phyloP scores from a whole-genome alignment of 2,888 invertebrate genomes.

The Dichetophora obliterata region DNA sequence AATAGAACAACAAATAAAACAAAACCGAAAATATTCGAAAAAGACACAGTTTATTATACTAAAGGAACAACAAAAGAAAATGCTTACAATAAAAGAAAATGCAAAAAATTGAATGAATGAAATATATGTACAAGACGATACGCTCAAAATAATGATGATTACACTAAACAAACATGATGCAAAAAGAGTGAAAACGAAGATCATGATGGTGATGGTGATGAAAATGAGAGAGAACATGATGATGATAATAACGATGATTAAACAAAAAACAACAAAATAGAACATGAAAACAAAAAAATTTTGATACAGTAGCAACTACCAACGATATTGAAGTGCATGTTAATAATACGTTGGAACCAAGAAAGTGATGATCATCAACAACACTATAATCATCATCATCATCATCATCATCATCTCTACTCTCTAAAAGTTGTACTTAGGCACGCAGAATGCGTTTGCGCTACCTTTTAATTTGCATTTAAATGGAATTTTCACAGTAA shows the following conservation, averaged over 20 bases:
- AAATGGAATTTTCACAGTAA: neutral
- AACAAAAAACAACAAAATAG: too few species aligned
- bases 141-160: neutral
- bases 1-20: neutral
- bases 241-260: neutral
- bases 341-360: too few species aligned
- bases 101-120: neutral
- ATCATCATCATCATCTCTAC: neutral
- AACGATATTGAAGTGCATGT: too few species aligned
- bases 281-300: too few species aligned
- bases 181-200: neutral
- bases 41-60: neutral
- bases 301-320: too few species aligned
- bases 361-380: neutral
- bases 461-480: constrained; percentile 16
- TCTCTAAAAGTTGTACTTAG: constrained; percentile 4
- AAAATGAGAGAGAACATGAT: neutral
- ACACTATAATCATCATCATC: neutral
- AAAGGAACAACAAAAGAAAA: neutral
- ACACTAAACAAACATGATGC: neutral
- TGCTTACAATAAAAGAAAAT: neutral
- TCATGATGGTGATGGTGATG: neutral
- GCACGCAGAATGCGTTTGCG: neutral
- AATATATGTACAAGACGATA: neutral
- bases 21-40: neutral